Conservation (phyloP, 2,888 invertebrate genomes). For the Cosmorhoe ocellata region DNA sequence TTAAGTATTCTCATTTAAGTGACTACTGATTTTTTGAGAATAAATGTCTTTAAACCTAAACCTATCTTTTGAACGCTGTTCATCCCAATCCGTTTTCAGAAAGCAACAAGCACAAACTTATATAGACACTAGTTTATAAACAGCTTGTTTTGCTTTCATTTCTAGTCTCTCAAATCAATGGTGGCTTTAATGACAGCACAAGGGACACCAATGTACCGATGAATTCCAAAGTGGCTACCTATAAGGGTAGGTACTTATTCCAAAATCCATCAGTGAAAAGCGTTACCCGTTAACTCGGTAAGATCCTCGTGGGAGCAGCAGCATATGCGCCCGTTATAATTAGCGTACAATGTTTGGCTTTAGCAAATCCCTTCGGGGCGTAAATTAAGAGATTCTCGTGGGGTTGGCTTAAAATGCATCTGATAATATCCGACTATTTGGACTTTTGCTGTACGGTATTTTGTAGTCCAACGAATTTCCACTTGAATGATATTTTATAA, state of each 20-base stretch:
- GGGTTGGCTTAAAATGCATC: constrained; percentile 27
- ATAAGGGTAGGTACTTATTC: constrained; percentile 4
- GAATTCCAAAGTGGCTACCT: constrained; percentile 1
- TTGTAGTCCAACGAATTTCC: no score
- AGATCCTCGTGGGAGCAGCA: constrained; percentile 73
- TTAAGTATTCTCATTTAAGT: not conserved
- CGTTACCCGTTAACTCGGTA: constrained; percentile 63
- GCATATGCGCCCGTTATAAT: constrained; percentile 80
- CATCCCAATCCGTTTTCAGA: no score
- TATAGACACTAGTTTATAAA: no score
- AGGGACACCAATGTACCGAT: not conserved
- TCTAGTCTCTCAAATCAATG: not conserved
- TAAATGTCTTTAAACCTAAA: no score
- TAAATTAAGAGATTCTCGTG: constrained; percentile 79
- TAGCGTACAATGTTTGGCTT: constrained; percentile 83
- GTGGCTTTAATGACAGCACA: constrained; percentile 6
- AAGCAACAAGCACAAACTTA: no score
- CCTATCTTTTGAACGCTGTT: no score
- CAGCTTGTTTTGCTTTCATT: not conserved
- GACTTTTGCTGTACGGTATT: not conserved
- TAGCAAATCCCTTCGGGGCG: constrained; percentile 80
- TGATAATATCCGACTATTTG: constrained; percentile 7
- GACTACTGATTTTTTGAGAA: no score
- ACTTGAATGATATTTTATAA: no score
- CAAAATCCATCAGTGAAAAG: constrained; percentile 34